Evolutionary conservation across 2,888 invertebrate species (phyloP).

Genomic region (Cactoblastis cactorum): DNA sequence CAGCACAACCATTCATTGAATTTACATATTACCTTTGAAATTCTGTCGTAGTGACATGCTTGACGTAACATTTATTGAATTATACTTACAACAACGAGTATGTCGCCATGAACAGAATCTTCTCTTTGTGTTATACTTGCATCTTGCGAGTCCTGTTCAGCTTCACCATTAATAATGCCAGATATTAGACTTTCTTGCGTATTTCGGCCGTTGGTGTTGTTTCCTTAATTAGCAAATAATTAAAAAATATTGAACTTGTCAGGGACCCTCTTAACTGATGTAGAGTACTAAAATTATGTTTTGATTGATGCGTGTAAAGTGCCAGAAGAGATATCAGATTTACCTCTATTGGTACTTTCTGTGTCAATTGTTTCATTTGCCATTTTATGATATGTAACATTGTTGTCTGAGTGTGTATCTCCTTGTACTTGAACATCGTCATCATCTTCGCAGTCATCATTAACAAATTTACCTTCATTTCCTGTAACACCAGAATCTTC

Average conservation of each 20-base stretch:
- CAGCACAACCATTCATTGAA: constrained; percentile 67
- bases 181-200: constrained; percentile 72
- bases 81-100: constrained; percentile 71
- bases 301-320: constrained; percentile 64
- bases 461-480: constrained; percentile 64
- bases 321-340: constrained; percentile 65
- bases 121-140: constrained; percentile 66
- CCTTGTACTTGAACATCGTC: constrained; percentile 77
- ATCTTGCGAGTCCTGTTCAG: constrained; percentile 71
- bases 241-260: constrained; percentile 73
- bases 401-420: constrained; percentile 62
- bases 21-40: constrained; percentile 64
- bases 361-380: constrained; percentile 57
- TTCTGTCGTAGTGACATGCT: constrained; percentile 48
- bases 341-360: constrained; percentile 69
- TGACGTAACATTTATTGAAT: constrained; percentile 39
- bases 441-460: constrained; percentile 70
- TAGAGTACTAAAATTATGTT: constrained; percentile 51
- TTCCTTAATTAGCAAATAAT: constrained; percentile 78
- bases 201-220: constrained; percentile 64
- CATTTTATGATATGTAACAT: constrained; percentile 57
- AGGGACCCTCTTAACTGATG: constrained; percentile 65
- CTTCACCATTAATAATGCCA: constrained; percentile 69
- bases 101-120: constrained; percentile 58
- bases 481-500: constrained; percentile 33